Conservation (phyloP, 2,888 invertebrate species). For the Agriotes lineatus region DNA sequence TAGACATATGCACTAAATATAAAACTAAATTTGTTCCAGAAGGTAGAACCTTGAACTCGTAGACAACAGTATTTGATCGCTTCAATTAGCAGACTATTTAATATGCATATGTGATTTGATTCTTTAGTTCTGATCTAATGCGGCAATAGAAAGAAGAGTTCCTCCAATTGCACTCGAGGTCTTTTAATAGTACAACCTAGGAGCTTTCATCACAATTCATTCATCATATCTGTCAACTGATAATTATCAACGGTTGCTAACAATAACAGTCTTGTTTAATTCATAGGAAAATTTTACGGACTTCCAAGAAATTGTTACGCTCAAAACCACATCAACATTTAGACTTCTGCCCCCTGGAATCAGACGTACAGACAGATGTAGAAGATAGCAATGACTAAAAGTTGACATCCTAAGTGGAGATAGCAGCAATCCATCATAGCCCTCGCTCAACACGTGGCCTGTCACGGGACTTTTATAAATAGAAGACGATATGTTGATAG, state of each 20-base stretch:
- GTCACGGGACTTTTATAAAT: conserved; percentile 27
- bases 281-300: conserved; percentile 15
- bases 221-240: conserved; percentile 2
- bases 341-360: conserved; percentile 10
- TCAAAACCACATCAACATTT: conserved; percentile 22
- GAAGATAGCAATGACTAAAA: conserved; percentile 25
- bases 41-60: no score
- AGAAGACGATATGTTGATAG: conserved; percentile 21
- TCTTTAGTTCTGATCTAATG: no score
- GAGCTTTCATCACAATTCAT: neutral
- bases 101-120: no score
- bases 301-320: conserved; percentile 14
- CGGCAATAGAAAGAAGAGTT: neutral
- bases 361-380: conserved; percentile 29
- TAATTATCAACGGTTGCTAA: conserved; percentile 2
- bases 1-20: no score
- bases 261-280: conserved; percentile 10
- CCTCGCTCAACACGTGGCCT: conserved; percentile 38
- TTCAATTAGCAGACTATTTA: no score
- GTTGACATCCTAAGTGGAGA: conserved; percentile 39
- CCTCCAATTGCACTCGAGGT: neutral
- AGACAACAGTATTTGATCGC: no score
- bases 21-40: no score
- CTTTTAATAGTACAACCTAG: neutral
- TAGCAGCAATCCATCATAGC: conserved; percentile 37